Percentiles rank a stretch among this genome's conserved stretches.
These are phyloP conservation scores for Leptobrachium ailaonicum DNA, from an alignment of 2,113 vertebrate species.

Conservation along the genomic window DNA sequence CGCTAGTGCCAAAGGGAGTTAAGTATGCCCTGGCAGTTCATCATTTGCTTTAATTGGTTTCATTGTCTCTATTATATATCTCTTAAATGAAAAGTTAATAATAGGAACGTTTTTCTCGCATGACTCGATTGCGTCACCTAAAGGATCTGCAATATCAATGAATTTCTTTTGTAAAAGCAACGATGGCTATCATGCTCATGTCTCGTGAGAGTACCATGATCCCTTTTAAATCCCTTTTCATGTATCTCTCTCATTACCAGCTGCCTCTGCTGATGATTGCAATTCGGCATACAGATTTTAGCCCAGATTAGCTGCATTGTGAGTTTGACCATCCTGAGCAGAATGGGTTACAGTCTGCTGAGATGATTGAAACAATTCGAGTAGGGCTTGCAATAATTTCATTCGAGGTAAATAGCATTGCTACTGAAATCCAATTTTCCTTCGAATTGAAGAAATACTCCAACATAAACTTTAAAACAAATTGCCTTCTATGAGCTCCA, in stretches of 20 bases:
- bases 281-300: conserved; percentile 3
- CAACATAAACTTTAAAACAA: background rate
- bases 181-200: background rate
- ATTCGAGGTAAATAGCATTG: conserved; percentile 2
- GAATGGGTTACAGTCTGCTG: conserved; percentile 1
- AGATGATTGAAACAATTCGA: conserved; percentile 17
- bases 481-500: background rate
- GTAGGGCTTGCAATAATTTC: conserved; percentile 1
- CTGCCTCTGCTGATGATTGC: background rate
- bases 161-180: background rate
- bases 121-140: background rate
- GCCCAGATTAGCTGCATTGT: conserved; percentile 5
- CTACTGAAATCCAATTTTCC: conserved; percentile 20
- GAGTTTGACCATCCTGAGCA: background rate
- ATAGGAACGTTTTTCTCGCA: background rate
- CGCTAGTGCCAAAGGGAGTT: too few species aligned
- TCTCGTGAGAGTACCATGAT: conserved; percentile 5
- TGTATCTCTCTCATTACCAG: background rate
- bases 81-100: background rate
- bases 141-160: background rate
- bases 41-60: background rate
- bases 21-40: too few species aligned
- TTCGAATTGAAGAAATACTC: conserved; percentile 8
- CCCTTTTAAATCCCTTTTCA: conserved; percentile 7
- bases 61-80: conserved; percentile 23